These are phyloP conservation scores for Nasonovia ribisnigri DNA, from an alignment of 2,888 invertebrate genomes.

Conservation along the genomic window DNA sequence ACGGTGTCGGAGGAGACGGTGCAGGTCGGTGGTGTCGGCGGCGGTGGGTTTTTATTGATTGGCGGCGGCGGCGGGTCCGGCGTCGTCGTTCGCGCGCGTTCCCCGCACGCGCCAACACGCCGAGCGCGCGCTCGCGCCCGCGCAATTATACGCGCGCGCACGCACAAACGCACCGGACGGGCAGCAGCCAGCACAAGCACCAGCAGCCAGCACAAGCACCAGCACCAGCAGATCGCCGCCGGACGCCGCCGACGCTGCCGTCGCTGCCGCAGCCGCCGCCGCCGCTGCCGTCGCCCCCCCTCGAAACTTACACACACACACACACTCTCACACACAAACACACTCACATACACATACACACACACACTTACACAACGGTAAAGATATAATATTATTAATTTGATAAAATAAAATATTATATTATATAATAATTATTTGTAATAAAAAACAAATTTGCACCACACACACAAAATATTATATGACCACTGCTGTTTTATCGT, in stretches of 20 bases:
- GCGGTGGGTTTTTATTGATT: constrained; percentile 60
- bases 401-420: not conserved
- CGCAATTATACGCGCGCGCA: not conserved
- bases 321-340: not conserved
- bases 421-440: not conserved
- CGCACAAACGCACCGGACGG: constrained; percentile 31
- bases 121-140: not conserved
- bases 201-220: constrained; percentile 62
- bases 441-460: not conserved
- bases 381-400: not conserved
- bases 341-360: not conserved
- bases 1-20: constrained; percentile 10
- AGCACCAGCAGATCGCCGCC: constrained; percentile 64
- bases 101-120: constrained; percentile 33
- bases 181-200: constrained; percentile 57
- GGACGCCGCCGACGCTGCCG: constrained; percentile 62
- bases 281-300: constrained; percentile 43
- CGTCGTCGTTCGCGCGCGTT: constrained; percentile 55
- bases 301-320: constrained; percentile 22
- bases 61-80: constrained; percentile 57
- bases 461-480: not conserved
- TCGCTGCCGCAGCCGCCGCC: constrained; percentile 41
- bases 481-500: not conserved
- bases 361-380: not conserved
- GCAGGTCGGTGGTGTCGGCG: constrained; percentile 3